Conservation (phyloP, 2,113 vertebrate species). For the Melanocharis versteri region DNA sequence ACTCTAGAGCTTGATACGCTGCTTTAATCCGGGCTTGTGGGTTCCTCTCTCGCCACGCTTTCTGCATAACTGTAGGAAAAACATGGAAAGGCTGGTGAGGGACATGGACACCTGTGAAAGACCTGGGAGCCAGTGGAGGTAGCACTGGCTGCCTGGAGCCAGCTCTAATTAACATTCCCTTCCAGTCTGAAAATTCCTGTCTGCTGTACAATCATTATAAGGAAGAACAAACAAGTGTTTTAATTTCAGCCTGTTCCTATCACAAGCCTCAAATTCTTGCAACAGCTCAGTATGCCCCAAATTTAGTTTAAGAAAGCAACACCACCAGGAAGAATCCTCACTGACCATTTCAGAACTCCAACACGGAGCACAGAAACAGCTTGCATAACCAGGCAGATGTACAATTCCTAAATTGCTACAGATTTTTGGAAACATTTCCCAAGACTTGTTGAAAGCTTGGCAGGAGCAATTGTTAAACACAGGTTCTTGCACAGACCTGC, state of each 20-base stretch:
- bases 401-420: neutral
- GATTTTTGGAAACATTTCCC: neutral
- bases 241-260: neutral
- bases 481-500: neutral
- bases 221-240: neutral
- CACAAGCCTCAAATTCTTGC: neutral
- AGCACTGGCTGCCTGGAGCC: neutral
- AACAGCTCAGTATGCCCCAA: neutral
- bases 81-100: constrained; percentile 18
- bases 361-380: neutral
- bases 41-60: constrained; percentile 96
- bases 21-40: constrained; percentile 95
- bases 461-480: constrained; percentile 3
- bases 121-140: neutral
- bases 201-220: neutral
- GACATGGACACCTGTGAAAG: neutral
- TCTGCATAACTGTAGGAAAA: constrained; percentile 90
- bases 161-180: neutral
- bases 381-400: constrained; percentile 2
- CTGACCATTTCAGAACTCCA: neutral
- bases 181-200: neutral
- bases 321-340: neutral
- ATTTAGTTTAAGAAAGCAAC: neutral
- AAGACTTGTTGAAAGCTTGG: constrained; percentile 18
- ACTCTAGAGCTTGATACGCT: constrained; percentile 92